A percentile compares a stretch with the other conserved stretches of the same genome.
Evolutionary conservation across 2,797 vertebrate genomes (phyloP).

Genomic region (Buphagus erythrorhynchus): DNA sequence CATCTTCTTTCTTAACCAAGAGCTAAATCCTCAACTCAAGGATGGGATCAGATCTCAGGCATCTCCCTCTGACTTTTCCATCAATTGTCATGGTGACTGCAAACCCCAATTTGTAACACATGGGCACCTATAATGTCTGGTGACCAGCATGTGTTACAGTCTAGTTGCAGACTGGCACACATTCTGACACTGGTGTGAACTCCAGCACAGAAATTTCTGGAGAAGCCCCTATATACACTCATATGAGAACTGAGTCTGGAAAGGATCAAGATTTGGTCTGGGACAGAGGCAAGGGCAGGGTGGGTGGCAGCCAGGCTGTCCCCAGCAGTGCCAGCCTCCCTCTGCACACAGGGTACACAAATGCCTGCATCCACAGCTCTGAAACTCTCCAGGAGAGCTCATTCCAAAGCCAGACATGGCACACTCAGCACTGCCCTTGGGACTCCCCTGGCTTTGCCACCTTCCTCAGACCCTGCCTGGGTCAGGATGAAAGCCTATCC

Average conservation of each 20-base stretch:
- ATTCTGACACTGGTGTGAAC: background rate
- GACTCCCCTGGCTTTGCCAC: background rate
- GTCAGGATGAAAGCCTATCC: slow-evolving; percentile 8
- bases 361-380: background rate
- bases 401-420: background rate
- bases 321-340: background rate
- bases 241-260: background rate
- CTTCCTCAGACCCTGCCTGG: background rate
- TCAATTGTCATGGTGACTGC: background rate
- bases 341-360: accelerated
- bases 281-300: background rate
- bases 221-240: background rate
- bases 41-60: background rate
- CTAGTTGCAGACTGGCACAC: background rate
- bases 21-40: background rate
- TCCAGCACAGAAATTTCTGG: background rate
- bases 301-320: background rate
- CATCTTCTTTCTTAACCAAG: background rate
- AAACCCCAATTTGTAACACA: background rate
- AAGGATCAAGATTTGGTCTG: background rate
- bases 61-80: background rate
- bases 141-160: background rate
- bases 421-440: background rate
- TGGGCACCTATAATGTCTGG: background rate
- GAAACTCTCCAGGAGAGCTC: background rate